Evolutionary conservation across 2,797 vertebrate genomes (phyloP).

Genomic region (Ceyx erithaca): DNA sequence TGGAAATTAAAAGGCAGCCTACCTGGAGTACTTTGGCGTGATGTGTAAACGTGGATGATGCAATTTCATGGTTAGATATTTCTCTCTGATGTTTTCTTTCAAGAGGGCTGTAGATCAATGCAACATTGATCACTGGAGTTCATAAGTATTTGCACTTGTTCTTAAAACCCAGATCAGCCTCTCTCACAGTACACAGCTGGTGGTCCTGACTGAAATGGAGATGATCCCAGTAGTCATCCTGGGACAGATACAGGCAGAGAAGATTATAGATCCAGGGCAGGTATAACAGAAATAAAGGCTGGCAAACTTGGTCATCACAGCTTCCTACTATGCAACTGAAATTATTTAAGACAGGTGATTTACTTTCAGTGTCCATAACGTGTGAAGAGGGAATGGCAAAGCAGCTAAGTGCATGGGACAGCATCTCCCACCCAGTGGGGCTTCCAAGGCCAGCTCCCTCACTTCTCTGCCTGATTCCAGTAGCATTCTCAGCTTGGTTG

Average conservation of each 20-base stretch:
- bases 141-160: not conserved
- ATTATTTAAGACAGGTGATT: not conserved
- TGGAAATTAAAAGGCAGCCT: not conserved
- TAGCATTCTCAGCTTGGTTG: not conserved
- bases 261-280: not conserved
- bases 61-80: not conserved
- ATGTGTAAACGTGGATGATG: not conserved
- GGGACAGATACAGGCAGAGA: not conserved
- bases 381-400: not conserved
- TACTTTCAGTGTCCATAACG: accelerated
- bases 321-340: not conserved
- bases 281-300: not conserved
- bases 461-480: not conserved
- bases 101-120: not conserved
- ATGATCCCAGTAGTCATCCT: not conserved
- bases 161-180: not conserved
- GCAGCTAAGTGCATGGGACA: not conserved
- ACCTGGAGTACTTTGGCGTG: not conserved
- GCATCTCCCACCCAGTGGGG: not conserved
- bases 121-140: not conserved
- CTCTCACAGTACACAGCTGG: not conserved
- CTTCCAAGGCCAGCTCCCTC: not conserved
- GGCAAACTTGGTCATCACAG: not conserved
- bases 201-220: not conserved
- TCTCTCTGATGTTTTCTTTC: not conserved